Conservation (phyloP, 2,888 invertebrate genomes). For the Cremastobaeus sp. region DNA sequence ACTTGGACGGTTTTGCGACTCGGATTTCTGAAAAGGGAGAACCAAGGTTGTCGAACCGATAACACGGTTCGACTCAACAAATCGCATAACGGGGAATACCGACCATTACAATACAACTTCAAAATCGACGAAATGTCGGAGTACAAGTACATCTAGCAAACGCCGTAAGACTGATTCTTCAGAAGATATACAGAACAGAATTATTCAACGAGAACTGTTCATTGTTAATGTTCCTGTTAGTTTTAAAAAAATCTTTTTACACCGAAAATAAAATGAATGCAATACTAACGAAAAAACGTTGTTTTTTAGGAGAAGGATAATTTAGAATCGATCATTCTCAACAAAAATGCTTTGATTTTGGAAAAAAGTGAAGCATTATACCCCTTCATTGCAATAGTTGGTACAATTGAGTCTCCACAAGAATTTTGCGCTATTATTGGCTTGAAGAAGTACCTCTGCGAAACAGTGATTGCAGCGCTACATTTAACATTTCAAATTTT, state of each 20-base stretch:
- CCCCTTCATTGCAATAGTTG: background rate
- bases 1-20: too few species aligned
- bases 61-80: too few species aligned
- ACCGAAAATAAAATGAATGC: too few species aligned
- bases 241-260: too few species aligned
- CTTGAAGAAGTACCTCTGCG: background rate
- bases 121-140: background rate
- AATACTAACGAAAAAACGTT: too few species aligned
- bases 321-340: background rate
- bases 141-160: background rate
- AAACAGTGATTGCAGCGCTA: background rate
- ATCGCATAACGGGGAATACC: too few species aligned
- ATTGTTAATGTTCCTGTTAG: background rate
- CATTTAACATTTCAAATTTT: background rate
- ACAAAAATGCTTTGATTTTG: background rate
- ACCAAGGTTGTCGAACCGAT: too few species aligned
- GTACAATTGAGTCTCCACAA: background rate
- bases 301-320: background rate
- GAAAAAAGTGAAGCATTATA: background rate
- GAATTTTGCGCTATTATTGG: background rate
- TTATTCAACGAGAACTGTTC: background rate
- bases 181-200: background rate
- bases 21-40: too few species aligned
- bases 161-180: background rate
- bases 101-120: too few species aligned